A percentile compares a stretch with the other conserved stretches of the same genome.
Evolutionary conservation across 2,888 invertebrate species (phyloP).

Genomic region (Watsonalla binaria): DNA sequence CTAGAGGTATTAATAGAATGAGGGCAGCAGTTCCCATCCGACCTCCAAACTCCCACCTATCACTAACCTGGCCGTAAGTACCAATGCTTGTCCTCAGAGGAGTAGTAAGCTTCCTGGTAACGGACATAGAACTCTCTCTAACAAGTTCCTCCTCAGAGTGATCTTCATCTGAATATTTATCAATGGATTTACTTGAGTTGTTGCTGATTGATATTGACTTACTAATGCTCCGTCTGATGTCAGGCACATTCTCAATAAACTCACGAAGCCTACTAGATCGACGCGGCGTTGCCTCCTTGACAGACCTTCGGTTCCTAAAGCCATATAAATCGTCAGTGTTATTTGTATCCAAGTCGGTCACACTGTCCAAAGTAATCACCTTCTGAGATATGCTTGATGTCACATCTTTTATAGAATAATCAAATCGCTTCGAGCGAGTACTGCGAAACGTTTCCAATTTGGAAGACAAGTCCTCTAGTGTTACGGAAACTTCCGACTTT

Average conservation of each 20-base stretch:
- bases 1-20: slow-evolving; percentile 53
- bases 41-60: slow-evolving; percentile 66
- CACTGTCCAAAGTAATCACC: slow-evolving; percentile 34
- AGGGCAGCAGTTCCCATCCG: slow-evolving; percentile 46
- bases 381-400: slow-evolving; percentile 27
- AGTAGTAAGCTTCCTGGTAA: slow-evolving; percentile 61
- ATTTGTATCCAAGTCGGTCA: slow-evolving; percentile 44
- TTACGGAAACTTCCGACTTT: slow-evolving; percentile 41
- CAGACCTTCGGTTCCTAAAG: slow-evolving; percentile 46
- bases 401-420: slow-evolving; percentile 58
- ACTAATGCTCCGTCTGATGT: slow-evolving; percentile 54
- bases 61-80: slow-evolving; percentile 33
- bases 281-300: slow-evolving; percentile 50
- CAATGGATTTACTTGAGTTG: slow-evolving; percentile 63
- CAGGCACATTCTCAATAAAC: slow-evolving; percentile 45
- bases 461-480: slow-evolving; percentile 37
- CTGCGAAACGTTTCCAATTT: slow-evolving; percentile 44
- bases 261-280: slow-evolving; percentile 58
- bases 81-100: slow-evolving; percentile 52
- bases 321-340: slow-evolving; percentile 38
- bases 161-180: slow-evolving; percentile 62
- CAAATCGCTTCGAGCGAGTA: slow-evolving; percentile 52
- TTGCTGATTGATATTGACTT: slow-evolving; percentile 52
- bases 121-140: slow-evolving; percentile 43
- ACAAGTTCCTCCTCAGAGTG: slow-evolving; percentile 47